Conservation (phyloP, 2,113 vertebrate species). For the Chaetorhynchus papuensis region DNA sequence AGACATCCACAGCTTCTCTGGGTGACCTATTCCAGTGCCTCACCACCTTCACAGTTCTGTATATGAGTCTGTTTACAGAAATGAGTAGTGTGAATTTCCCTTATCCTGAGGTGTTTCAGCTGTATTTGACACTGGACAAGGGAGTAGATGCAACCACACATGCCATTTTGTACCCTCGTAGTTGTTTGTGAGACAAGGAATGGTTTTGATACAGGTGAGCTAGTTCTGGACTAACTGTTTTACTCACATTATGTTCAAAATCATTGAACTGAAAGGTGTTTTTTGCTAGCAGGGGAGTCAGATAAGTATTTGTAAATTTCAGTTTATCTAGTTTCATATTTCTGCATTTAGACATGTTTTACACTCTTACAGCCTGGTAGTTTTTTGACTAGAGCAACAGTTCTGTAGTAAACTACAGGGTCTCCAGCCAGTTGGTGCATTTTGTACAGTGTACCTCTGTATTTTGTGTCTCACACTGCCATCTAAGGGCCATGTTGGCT, state of each 20-base stretch:
- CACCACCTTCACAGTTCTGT: neutral
- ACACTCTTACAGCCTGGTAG: neutral
- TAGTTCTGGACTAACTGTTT: neutral
- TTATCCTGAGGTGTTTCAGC: neutral
- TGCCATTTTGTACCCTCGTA: neutral
- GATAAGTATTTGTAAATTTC: neutral
- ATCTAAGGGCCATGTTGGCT: neutral
- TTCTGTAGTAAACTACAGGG: neutral
- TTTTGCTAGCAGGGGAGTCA: neutral
- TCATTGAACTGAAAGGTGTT: neutral
- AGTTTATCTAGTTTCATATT: rapidly evolving
- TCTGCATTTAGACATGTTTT: neutral
- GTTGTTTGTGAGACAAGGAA: neutral
- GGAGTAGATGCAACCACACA: rapidly evolving
- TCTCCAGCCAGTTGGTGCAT: neutral
- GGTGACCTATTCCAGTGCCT: neutral
- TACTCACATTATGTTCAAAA: rapidly evolving
- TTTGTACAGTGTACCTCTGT: neutral
- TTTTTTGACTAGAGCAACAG: neutral
- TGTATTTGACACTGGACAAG: neutral
- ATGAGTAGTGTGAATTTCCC: neutral
- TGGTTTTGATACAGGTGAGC: neutral
- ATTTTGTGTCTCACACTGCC: conserved; percentile 44
- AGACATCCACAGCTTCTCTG: neutral
- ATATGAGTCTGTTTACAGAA: neutral